Evolutionary conservation across 2,113 vertebrate genomes (phyloP), one percentile per base, ranked within the genome.

Genomic region (Benitochromis conjunctus): DNA sequence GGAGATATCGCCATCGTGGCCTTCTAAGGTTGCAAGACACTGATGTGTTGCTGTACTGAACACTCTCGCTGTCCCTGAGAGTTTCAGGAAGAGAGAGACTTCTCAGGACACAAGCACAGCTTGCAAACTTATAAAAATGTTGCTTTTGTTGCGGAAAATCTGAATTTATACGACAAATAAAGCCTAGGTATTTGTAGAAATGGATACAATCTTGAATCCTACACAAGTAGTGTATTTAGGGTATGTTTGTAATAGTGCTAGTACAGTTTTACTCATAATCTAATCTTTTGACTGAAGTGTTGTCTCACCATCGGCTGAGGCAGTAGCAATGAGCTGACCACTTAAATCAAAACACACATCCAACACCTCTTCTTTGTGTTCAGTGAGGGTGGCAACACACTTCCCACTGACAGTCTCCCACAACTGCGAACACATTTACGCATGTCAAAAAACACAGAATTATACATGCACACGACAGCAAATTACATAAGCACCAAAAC

Each of bases 281-380:
- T 26, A 71, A 46, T 71, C 38, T 71, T 46, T 46, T 46, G 13
- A 71, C 21, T 46, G 66, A 71, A 71, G 13, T 36, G 55, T 48
- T 55, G 9, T 86, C 97, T 94, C 91, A 98, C 99, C 98, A 82
- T 99, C 98, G 1, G 97, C 97, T 4, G 97, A 99, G n/a, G 98
- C 98, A 0, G 97, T 97, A 3, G 97, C 98, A 11, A 99, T 93
- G 60, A 97, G 96, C 80, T 98, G 98, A 66, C 99, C 98, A 0
- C 96, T 95, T 62, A 96, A 97, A 95, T 99, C 97, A 90, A 99
- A 99, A 92, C 98, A 98, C 87, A 98, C 97, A 34, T 99, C 98
- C 78, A 99, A 53, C 85, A 99, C 95, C 94, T 99, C 98, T 84
- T 97, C 96, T 79, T 96, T 96, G 56, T 99, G 98, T 71, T 97